These are phyloP conservation scores for Phocides pigmalion DNA, from an alignment of 1,140 invertebrate genomes.

Conservation along the genomic window DNA sequence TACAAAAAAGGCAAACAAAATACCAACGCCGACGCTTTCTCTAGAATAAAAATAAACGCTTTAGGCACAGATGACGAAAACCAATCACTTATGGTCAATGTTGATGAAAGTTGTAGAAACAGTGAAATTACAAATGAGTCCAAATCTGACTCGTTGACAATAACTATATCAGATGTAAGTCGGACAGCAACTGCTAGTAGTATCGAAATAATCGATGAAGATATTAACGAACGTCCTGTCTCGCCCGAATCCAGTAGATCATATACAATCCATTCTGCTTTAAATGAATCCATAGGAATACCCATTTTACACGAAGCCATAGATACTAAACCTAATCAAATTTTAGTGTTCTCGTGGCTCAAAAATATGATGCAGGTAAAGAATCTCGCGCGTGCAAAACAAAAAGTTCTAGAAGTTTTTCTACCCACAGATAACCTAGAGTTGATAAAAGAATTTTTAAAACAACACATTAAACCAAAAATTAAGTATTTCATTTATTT, in stretches of 20 bases:
- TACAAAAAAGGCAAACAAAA: constrained; percentile 69
- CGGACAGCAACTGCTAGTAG: constrained; percentile 15
- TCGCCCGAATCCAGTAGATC: not conserved
- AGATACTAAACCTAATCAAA: constrained; percentile 49
- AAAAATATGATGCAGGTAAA: constrained; percentile 35
- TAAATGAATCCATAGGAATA: constrained; percentile 37
- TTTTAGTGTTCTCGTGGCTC: constrained; percentile 40
- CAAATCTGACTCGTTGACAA: not conserved
- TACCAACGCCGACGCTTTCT: constrained; percentile 55
- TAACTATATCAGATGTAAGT: constrained; percentile 8
- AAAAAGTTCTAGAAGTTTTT: constrained; percentile 41
- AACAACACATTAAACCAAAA: constrained; percentile 41
- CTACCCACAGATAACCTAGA: constrained; percentile 35
- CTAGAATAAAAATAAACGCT: constrained; percentile 37
- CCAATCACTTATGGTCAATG: not conserved
- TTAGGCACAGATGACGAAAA: constrained; percentile 23
- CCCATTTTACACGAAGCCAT: constrained; percentile 45
- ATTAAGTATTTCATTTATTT: constrained; percentile 47
- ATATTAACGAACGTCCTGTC: not conserved
- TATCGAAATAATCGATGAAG: not conserved
- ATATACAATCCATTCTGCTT: constrained; percentile 38
- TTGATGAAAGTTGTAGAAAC: not conserved
- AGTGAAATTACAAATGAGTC: not conserved
- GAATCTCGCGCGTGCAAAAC: constrained; percentile 33
- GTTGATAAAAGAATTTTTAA: constrained; percentile 41